Conservation (phyloP, 2,113 vertebrate genomes). For the Rhabdornis inornatus region DNA sequence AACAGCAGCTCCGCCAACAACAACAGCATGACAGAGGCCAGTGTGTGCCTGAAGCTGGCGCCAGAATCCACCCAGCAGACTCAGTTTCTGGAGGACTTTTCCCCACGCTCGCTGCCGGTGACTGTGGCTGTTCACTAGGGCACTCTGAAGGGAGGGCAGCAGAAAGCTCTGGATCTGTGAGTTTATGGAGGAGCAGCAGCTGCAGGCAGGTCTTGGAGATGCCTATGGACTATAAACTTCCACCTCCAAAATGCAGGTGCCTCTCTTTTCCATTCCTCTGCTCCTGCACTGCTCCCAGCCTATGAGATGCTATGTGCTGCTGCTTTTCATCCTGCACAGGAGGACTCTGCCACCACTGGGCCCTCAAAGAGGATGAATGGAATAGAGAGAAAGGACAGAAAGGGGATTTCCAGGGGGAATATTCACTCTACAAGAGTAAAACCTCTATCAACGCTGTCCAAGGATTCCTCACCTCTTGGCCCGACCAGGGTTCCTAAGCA, state of each 20-base stretch:
- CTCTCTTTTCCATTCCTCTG: not conserved
- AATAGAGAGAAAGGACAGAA: not conserved
- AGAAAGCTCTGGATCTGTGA: not conserved
- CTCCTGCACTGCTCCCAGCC: not conserved
- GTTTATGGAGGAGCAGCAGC: not conserved
- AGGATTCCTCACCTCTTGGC: not conserved
- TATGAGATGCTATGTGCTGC: not conserved
- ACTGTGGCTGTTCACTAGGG: constrained; percentile 58
- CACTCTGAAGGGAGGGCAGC: not conserved
- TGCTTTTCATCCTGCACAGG: not conserved
- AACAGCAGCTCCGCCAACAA: constrained; percentile 64
- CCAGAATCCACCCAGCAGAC: constrained; percentile 72
- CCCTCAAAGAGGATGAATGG: not conserved
- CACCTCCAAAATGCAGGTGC: not conserved
- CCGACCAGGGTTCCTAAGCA: not conserved
- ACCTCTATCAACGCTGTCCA: not conserved
- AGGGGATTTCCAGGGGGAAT: not conserved
- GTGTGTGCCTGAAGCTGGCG: constrained; percentile 71
- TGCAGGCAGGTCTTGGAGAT: not conserved
- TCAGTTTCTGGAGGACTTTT: constrained; percentile 57
- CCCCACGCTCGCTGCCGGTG: constrained; percentile 53
- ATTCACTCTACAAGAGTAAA: not conserved
- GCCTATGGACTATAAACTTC: not conserved
- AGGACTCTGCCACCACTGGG: not conserved
- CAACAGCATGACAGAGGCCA: constrained; percentile 66